Conservation (phyloP, 2,797 vertebrate genomes). For the Ptychadena robeensis region DNA sequence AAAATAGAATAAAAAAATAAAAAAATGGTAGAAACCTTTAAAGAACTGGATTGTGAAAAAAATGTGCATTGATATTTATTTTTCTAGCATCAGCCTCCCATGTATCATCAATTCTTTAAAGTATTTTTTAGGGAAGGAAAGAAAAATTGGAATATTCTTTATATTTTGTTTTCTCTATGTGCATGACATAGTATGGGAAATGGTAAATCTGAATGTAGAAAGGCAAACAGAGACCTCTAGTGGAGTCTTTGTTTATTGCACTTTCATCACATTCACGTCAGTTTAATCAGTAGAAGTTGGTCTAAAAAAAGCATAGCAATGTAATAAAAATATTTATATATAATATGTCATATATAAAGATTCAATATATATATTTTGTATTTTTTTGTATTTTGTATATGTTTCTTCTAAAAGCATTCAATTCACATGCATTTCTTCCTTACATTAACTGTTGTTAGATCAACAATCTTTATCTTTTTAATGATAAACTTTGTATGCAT, state of each 20-base stretch:
- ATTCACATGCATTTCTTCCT: background rate
- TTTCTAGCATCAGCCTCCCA: background rate
- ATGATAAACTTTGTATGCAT: no score
- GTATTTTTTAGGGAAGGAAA: background rate
- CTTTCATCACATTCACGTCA: background rate
- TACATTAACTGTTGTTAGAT: no score
- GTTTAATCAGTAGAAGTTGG: background rate
- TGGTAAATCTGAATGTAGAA: background rate
- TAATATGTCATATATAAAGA: no score
- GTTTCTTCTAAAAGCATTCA: background rate
- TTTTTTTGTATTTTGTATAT: background rate
- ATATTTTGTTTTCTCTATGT: background rate
- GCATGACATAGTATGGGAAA: background rate
- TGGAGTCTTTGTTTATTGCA: slow-evolving; percentile 3
- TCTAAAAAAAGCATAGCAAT: no score
- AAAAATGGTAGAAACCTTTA: background rate
- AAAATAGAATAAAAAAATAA: background rate
- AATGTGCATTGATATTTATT: background rate
- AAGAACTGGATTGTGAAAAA: background rate
- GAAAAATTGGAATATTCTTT: background rate
- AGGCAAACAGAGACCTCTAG: slow-evolving; percentile 54
- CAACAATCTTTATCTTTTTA: no score
- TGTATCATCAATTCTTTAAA: slow-evolving; percentile 3
- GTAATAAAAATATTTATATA: no score
- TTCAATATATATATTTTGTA: no score